These are phyloP conservation scores for Aphelenchoides bicaudatus DNA, from an alignment of 2,888 invertebrate genomes.

Conservation along the genomic window DNA sequence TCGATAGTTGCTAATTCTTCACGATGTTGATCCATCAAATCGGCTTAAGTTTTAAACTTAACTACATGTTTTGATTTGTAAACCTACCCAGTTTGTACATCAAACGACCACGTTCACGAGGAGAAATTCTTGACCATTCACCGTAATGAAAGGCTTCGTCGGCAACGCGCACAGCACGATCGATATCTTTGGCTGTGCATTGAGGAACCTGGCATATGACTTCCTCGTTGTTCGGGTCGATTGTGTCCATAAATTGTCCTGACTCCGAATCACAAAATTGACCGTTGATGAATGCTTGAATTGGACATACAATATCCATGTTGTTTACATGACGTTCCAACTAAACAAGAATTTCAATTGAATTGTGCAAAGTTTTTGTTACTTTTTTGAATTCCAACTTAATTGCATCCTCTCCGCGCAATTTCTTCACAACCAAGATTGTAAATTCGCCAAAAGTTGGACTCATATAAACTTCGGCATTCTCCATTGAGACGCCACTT, in stretches of 20 bases:
- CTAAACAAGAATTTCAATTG: slow-evolving; percentile 11
- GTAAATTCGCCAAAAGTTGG: slow-evolving; percentile 81
- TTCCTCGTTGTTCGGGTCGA: slow-evolving; percentile 82
- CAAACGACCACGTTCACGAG: slow-evolving; percentile 80
- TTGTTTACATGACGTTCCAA: slow-evolving; percentile 73
- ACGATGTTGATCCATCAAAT: slow-evolving; percentile 87
- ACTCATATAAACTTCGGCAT: slow-evolving; percentile 83
- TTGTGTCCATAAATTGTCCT: slow-evolving; percentile 67
- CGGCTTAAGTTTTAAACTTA: too few species aligned
- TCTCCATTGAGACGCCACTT: slow-evolving; percentile 71
- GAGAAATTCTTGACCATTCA: slow-evolving; percentile 89
- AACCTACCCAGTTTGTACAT: slow-evolving; percentile 78
- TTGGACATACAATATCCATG: slow-evolving; percentile 78
- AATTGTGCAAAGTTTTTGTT: slow-evolving; percentile 8
- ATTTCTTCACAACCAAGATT: slow-evolving; percentile 69
- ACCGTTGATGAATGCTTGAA: slow-evolving; percentile 85
- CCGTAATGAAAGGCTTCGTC: slow-evolving; percentile 68
- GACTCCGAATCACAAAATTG: slow-evolving; percentile 75
- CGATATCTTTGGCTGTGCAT: slow-evolving; percentile 76
- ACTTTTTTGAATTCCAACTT: slow-evolving; percentile 45
- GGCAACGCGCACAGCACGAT: slow-evolving; percentile 81
- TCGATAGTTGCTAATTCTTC: slow-evolving; percentile 93
- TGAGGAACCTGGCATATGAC: slow-evolving; percentile 66
- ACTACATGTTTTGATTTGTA: background rate
- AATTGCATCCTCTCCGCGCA: slow-evolving; percentile 64